Evolutionary conservation across 2,888 invertebrate species (phyloP).

Genomic region (Polydrusus tereticollis): DNA sequence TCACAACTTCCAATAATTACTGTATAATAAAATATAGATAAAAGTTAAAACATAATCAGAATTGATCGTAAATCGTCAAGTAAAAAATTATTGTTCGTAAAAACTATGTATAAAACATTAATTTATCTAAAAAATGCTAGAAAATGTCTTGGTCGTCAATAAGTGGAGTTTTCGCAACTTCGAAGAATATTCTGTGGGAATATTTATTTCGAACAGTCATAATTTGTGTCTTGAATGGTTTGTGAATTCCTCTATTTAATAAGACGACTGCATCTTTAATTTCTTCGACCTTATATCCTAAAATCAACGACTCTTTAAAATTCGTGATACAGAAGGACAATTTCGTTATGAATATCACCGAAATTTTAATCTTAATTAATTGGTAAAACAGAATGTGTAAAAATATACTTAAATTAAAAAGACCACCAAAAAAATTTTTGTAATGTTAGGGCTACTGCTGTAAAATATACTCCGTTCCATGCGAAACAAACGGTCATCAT

Average conservation of each 20-base stretch:
- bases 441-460: too few relatives aligned
- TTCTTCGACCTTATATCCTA: constrained; percentile 83
- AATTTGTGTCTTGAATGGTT: constrained; percentile 82
- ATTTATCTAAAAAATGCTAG: constrained; percentile 24
- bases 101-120: constrained; percentile 23
- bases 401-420: too few relatives aligned
- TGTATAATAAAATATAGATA: constrained; percentile 34
- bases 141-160: constrained; percentile 62
- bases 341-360: too few relatives aligned
- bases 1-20: constrained; percentile 27
- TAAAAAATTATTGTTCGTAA: constrained; percentile 19
- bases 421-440: too few relatives aligned
- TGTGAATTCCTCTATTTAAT: constrained; percentile 83
- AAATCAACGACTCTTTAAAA: constrained; percentile 18
- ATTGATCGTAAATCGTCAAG: constrained; percentile 10
- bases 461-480: too few relatives aligned
- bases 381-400: too few relatives aligned
- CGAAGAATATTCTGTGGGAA: constrained; percentile 93
- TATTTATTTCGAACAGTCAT: constrained; percentile 94
- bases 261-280: constrained; percentile 78
- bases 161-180: constrained; percentile 88
- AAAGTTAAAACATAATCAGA: constrained; percentile 18
- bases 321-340: not conserved
- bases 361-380: too few relatives aligned
- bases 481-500: too few relatives aligned